Base-by-base conservation (phyloP, 2,888 invertebrate species). In the Macropis europaea region DNA sequence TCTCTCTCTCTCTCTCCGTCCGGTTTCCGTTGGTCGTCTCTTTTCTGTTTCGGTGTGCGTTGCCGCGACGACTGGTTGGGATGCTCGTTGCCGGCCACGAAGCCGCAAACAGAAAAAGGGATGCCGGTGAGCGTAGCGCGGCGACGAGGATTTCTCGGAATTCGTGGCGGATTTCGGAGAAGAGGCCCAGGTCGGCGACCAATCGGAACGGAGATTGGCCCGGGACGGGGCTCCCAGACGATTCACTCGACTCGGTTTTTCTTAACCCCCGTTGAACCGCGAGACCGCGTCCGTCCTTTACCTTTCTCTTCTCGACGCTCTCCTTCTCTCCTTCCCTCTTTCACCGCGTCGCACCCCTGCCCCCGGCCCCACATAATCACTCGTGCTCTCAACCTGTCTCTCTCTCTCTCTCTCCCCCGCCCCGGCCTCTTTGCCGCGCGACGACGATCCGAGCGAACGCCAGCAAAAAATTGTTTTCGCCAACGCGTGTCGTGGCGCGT, bases 391-490 rank as follows among this genome's bases (percentile, higher is more conserved):
- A 7, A 2, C 32, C 11, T 28, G 17, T 40, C 36, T 13, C 19
- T 24, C 17, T 40, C 28, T 22, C 17, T 24, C 38, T 19, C 26
- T 30, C n/a, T 53, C 15, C n/a, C 34, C 34, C 43, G 56, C 24
- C 38, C 28, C 67, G 24, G 57, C 60, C 63, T 69, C 78, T 76
- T 42, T 57, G 45, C 43, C 48, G n/a, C n/a, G n/a, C n/a, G n/a
- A n/a, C n/a, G n/a, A n/a, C n/a, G n/a, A n/a, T n/a, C n/a, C n/a
- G n/a, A 42, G 26, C 32, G 42, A 68, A 57, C 42, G 17, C 28
- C 7, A 7, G 63, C 76, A 80, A 80, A 80, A 81, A 80, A 73
- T 80, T 80, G 81, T 80, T 80, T 81, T 80, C 63, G 52, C 61
- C 48, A 56, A 45, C 75, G 60, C 68, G 63, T 56, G 67, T 54